A percentile compares a stretch with the other conserved stretches of the same genome.
These are phyloP conservation scores for Caranx ignobilis DNA, from an alignment of 2,113 vertebrate genomes.

Conservation along the genomic window DNA sequence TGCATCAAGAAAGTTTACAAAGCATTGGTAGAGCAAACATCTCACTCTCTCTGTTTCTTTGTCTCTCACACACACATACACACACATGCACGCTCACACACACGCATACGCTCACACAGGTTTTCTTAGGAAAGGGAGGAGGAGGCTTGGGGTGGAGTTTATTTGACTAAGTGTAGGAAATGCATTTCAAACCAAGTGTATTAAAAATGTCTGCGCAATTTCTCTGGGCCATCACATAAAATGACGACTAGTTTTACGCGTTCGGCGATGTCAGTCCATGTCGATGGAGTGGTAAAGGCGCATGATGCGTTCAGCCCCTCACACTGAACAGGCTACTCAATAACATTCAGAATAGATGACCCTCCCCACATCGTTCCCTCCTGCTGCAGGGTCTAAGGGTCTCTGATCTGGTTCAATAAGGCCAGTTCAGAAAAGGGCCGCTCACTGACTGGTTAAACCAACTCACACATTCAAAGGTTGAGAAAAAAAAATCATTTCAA, in stretches of 20 bases:
- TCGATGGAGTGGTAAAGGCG: conserved; percentile 76
- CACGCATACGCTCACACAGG: conserved; percentile 37
- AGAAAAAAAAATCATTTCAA: conserved; percentile 47
- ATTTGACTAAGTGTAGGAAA: conserved; percentile 68
- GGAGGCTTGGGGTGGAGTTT: conserved; percentile 58
- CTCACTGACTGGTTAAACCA: conserved; percentile 50
- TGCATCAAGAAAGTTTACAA: conserved; percentile 77
- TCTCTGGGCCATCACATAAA: conserved; percentile 11
- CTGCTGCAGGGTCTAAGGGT: conserved; percentile 50
- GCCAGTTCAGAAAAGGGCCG: conserved; percentile 73
- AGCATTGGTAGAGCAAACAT: conserved; percentile 72
- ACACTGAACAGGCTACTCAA: conserved; percentile 77
- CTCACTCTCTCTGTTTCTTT: conserved; percentile 40
- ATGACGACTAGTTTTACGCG: conserved; percentile 23
- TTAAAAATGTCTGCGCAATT: conserved; percentile 68
- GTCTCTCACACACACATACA: conserved; percentile 16
- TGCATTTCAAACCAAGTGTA: conserved; percentile 63
- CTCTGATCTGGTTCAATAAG: conserved; percentile 70
- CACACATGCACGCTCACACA: conserved; percentile 39
- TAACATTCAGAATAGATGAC: conserved; percentile 83
- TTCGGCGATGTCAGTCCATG: conserved; percentile 63
- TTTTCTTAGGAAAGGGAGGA: conserved; percentile 61
- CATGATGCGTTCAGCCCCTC: conserved; percentile 76
- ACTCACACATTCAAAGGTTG: conserved; percentile 76
- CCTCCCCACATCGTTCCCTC: conserved; percentile 49